phyloP scores from a whole-genome alignment of 1,140 invertebrate species.

The Littorina saxatilis region DNA sequence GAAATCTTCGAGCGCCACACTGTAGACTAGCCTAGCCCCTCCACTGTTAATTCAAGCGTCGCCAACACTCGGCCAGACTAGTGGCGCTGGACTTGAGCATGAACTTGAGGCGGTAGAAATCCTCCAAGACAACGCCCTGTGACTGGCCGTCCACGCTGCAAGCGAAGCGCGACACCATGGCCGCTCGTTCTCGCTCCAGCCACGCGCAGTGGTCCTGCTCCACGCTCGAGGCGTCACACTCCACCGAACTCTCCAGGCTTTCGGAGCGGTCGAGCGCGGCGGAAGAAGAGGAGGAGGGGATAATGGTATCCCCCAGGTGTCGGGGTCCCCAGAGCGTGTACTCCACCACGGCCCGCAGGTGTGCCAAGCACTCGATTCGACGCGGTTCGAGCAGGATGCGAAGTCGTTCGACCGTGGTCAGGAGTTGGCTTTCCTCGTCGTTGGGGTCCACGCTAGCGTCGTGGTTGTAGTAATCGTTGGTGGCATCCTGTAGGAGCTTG shows the following conservation, averaged over 20 bases:
- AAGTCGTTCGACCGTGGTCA: slow-evolving; percentile 52
- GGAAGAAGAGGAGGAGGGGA: not conserved
- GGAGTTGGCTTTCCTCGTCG: slow-evolving; percentile 46
- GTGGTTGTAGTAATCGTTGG: slow-evolving; percentile 46
- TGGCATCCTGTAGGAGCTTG: slow-evolving; percentile 57
- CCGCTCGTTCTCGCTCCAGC: slow-evolving; percentile 64
- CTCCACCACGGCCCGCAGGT: slow-evolving; percentile 64
- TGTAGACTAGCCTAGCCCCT: not conserved
- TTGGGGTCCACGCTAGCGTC: slow-evolving; percentile 47
- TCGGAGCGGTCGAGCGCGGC: not conserved
- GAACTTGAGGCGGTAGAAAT: slow-evolving; percentile 71
- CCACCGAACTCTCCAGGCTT: not conserved
- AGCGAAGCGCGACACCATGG: slow-evolving; percentile 59
- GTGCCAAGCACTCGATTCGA: slow-evolving; percentile 60
- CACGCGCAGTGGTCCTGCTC: slow-evolving; percentile 69
- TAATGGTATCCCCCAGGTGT: slow-evolving; percentile 39
- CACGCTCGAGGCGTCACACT: slow-evolving; percentile 51
- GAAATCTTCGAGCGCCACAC: not conserved
- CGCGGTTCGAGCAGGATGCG: slow-evolving; percentile 58
- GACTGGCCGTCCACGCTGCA: slow-evolving; percentile 43
- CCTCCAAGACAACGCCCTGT: slow-evolving; percentile 51
- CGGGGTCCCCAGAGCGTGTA: slow-evolving; percentile 68
- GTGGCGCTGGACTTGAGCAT: slow-evolving; percentile 68
- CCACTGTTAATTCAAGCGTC: slow-evolving; percentile 39
- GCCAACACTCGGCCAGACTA: slow-evolving; percentile 65